phyloP scores from a whole-genome alignment of 2,113 vertebrate species.

The Grus americana region DNA sequence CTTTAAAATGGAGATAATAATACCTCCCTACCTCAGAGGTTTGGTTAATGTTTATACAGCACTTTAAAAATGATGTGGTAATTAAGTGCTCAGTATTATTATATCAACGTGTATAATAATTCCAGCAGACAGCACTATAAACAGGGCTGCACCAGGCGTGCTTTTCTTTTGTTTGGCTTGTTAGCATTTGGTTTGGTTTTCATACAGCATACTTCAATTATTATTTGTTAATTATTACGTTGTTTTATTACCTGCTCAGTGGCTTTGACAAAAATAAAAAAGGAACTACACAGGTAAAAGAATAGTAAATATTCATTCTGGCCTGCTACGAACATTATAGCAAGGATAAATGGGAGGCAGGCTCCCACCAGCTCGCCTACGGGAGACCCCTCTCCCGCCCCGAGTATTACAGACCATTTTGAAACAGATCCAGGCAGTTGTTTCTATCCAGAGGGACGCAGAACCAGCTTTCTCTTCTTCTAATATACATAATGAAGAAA shows the following conservation, averaged over 20 bases:
- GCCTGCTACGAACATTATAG: neutral
- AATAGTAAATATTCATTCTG: neutral
- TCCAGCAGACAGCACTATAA: constrained; percentile 46
- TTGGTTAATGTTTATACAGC: constrained; percentile 57
- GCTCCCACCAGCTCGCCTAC: neutral
- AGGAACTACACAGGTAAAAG: neutral
- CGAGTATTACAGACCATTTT: neutral
- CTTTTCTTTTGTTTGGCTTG: constrained; percentile 51
- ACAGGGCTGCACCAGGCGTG: neutral
- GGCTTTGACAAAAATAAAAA: constrained; percentile 23
- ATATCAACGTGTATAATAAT: constrained; percentile 51
- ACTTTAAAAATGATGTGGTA: constrained; percentile 52
- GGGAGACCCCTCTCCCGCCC: neutral
- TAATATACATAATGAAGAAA: neutral
- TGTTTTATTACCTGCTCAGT: constrained; percentile 25
- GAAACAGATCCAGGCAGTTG: neutral
- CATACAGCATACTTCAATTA: constrained; percentile 12
- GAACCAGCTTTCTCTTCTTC: neutral
- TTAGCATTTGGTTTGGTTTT: constrained; percentile 50
- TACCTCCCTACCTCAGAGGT: constrained; percentile 48
- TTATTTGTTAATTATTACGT: constrained; percentile 21
- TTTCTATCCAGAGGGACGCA: neutral
- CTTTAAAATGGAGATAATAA: constrained; percentile 47
- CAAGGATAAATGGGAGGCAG: neutral
- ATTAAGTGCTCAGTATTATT: constrained; percentile 61